Conservation (phyloP, 2,113 vertebrate genomes). For the Panthera uncia region DNA sequence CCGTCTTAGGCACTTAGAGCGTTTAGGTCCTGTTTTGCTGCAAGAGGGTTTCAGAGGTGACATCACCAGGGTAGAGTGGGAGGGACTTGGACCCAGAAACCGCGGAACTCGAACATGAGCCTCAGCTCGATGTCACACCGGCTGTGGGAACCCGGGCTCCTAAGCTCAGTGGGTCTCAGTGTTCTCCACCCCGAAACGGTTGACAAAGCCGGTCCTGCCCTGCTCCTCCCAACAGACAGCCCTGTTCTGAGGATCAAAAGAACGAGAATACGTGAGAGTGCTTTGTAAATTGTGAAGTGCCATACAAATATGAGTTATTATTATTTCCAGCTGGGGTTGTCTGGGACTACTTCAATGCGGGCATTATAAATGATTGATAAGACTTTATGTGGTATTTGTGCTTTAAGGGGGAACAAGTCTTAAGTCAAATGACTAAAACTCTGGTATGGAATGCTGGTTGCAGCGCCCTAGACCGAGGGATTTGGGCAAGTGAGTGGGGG, state of each 20-base stretch:
- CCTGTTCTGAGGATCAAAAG: conserved; percentile 29
- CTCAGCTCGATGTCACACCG: fast-evolving
- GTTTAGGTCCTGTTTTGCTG: neutral
- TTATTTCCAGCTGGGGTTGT: conserved; percentile 74
- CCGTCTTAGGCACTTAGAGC: neutral
- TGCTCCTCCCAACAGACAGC: neutral
- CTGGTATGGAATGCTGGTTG: conserved; percentile 57
- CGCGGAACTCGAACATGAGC: neutral
- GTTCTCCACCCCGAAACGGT: neutral
- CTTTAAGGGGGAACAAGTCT: conserved; percentile 59
- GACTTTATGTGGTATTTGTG: conserved; percentile 73
- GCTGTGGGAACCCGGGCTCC: neutral
- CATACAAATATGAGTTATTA: conserved; percentile 70
- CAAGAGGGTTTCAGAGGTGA: neutral
- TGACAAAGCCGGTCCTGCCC: neutral
- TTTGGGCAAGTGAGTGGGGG: conserved; percentile 11
- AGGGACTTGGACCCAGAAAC: neutral
- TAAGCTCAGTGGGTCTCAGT: neutral
- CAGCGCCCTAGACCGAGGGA: neutral
- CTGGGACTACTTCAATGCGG: conserved; percentile 74
- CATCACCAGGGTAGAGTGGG: neutral
- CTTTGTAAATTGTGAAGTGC: conserved; percentile 65
- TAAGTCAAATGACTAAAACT: conserved; percentile 60
- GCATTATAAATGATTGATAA: conserved; percentile 79
- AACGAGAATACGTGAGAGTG: neutral